These are phyloP conservation scores for Hirtodrosophila duncani DNA, from an alignment of 2,888 invertebrate genomes.

Conservation along the genomic window DNA sequence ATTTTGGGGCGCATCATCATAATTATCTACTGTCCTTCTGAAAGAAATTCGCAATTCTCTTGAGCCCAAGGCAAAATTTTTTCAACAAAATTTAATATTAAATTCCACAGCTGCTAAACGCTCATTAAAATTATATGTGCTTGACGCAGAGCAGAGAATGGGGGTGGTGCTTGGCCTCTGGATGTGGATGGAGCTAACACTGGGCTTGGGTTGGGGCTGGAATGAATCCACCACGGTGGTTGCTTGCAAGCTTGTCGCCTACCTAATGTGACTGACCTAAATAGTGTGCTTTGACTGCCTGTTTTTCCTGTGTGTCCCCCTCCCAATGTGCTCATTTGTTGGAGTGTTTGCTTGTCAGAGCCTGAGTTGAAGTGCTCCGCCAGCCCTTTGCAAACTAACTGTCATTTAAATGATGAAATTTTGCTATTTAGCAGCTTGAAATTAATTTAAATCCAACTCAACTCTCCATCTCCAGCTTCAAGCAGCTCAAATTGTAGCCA, in stretches of 20 bases:
- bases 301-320: conserved; percentile 27
- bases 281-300: conserved; percentile 58
- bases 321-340: conserved; percentile 52
- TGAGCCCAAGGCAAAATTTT: too few species aligned
- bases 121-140: conserved; percentile 65
- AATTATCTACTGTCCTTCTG: conserved; percentile 18
- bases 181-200: conserved; percentile 10
- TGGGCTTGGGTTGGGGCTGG: background rate
- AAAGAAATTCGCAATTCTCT: too few species aligned
- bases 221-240: conserved; percentile 17
- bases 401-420: conserved; percentile 62
- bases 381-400: conserved; percentile 13
- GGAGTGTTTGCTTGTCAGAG: conserved; percentile 50
- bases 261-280: conserved; percentile 74
- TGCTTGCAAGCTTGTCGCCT: conserved; percentile 49
- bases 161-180: conserved; percentile 24
- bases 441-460: conserved; percentile 58
- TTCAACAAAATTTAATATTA: conserved; percentile 16
- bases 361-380: conserved; percentile 46
- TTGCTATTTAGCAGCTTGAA: conserved; percentile 59
- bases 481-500: conserved; percentile 24
- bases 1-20: conserved; percentile 21
- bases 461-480: conserved; percentile 3
- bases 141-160: conserved; percentile 1
- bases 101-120: conserved; percentile 43